A percentile compares a stretch with the other conserved stretches of the same genome.
Evolutionary conservation across 1,140 invertebrate species (phyloP).

Genomic region (Venturia canescens): DNA sequence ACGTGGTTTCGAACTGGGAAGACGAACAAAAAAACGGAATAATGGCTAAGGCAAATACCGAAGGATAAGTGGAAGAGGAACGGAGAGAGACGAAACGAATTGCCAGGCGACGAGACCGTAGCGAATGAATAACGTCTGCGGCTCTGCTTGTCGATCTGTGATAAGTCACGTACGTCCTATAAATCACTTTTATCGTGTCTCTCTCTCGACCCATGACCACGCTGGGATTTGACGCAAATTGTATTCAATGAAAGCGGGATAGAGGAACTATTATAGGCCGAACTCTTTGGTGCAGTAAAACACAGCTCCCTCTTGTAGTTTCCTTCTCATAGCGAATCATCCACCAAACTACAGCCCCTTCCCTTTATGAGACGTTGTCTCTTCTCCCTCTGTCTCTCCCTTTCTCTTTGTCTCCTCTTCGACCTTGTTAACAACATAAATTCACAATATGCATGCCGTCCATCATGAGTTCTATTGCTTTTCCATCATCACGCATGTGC

Average conservation of each 20-base stretch:
- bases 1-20: background rate
- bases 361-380: no score
- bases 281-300: background rate
- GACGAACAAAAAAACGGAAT: background rate
- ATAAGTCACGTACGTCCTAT: slow-evolving; percentile 57
- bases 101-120: background rate
- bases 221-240: slow-evolving; percentile 48
- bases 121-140: slow-evolving; percentile 44
- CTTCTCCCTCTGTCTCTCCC: no score
- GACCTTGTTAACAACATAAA: background rate
- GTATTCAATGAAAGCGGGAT: slow-evolving; percentile 44
- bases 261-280: slow-evolving; percentile 35
- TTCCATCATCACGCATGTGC: slow-evolving; percentile 33
- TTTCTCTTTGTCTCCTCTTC: no score
- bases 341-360: no score
- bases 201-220: background rate
- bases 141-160: slow-evolving; percentile 51
- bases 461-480: slow-evolving; percentile 25
- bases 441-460: slow-evolving; percentile 20
- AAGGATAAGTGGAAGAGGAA: background rate
- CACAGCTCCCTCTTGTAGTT: background rate
- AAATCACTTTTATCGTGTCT: slow-evolving; percentile 54
- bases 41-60: background rate
- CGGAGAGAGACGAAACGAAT: background rate
- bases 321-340: background rate